These are phyloP conservation scores for Drosophila glabriapex DNA, from an alignment of 2,888 invertebrate species.

Conservation along the genomic window DNA sequence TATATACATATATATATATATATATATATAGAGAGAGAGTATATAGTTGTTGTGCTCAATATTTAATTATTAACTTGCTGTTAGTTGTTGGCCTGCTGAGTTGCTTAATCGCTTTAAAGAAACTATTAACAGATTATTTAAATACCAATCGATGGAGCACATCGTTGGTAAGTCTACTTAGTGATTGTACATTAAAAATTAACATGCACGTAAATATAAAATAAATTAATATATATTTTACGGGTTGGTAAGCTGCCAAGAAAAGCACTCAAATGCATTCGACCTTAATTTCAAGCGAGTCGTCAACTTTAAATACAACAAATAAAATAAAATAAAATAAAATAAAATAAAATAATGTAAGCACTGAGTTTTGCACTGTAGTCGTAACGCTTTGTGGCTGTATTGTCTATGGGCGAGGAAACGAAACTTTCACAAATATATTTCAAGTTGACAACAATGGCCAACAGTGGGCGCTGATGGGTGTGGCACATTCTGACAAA, in stretches of 20 bases:
- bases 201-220: no score
- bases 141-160: background rate
- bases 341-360: background rate
- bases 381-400: slow-evolving; percentile 5
- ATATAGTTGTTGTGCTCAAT: slow-evolving; percentile 20
- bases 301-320: background rate
- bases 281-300: background rate
- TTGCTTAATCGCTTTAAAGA: background rate
- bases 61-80: slow-evolving; percentile 45
- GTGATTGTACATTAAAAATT: background rate
- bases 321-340: no score
- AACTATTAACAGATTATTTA: background rate
- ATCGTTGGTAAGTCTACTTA: background rate
- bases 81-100: slow-evolving; percentile 45
- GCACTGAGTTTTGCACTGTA: slow-evolving; percentile 4
- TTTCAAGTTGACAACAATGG: slow-evolving; percentile 38
- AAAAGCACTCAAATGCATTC: background rate
- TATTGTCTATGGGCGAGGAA: slow-evolving; percentile 9
- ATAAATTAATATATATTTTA: no score
- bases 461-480: slow-evolving; percentile 13
- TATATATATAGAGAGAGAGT: background rate
- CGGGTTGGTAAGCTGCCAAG: no score
- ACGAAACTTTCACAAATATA: slow-evolving; percentile 20
- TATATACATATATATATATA: background rate
- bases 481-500: slow-evolving; percentile 15